Evolutionary conservation across 2,113 vertebrate genomes (phyloP).

Genomic region (Megalops atlanticus): DNA sequence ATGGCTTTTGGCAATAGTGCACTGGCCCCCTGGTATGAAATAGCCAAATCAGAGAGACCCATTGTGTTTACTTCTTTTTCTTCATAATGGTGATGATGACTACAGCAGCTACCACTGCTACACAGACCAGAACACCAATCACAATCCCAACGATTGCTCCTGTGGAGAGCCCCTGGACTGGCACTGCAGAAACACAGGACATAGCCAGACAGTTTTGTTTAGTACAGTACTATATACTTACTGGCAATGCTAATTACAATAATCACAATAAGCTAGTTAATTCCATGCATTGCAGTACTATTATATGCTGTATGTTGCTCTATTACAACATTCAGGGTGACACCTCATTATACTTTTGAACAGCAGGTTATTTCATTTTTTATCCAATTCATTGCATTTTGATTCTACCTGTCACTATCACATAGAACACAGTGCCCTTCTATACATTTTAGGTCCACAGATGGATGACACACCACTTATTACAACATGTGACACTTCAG

Average conservation of each 20-base stretch:
- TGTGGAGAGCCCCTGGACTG: constrained; percentile 46
- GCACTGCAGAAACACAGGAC: constrained; percentile 32
- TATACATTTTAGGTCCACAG: no score
- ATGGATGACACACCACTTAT: no score
- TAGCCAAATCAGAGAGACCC: background rate
- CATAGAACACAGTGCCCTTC: no score
- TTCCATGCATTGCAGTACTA: background rate
- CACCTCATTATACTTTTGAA: background rate
- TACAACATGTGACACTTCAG: no score
- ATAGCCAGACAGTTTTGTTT: background rate
- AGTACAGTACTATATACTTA: background rate
- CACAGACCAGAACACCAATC: constrained; percentile 56
- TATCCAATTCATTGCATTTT: background rate
- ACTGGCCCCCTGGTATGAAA: background rate
- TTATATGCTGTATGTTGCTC: background rate
- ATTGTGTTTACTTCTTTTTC: constrained; percentile 64
- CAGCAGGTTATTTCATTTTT: no score
- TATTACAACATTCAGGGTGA: background rate
- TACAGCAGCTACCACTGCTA: constrained; percentile 36
- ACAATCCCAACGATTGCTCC: constrained; percentile 71
- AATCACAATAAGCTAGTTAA: background rate
- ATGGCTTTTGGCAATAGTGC: no score
- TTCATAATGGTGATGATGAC: constrained; percentile 50
- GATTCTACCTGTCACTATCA: no score
- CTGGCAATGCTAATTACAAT: background rate